These are phyloP conservation scores for Melinaea marsaeus DNA, from an alignment of 2,888 invertebrate species.

Conservation along the genomic window DNA sequence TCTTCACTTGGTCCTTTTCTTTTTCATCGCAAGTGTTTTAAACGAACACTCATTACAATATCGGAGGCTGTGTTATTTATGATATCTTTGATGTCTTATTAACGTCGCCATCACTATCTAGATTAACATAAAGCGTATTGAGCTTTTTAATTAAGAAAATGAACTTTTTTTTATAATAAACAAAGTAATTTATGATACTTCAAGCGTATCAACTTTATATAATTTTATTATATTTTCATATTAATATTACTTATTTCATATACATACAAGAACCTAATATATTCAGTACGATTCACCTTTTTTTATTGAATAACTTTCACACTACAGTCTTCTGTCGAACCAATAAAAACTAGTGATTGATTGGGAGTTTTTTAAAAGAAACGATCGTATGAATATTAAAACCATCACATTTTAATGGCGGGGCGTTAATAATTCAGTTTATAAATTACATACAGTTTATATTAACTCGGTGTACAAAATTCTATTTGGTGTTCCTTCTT, in stretches of 20 bases:
- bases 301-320: slow-evolving; percentile 40
- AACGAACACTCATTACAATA: slow-evolving; percentile 70
- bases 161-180: slow-evolving; percentile 29
- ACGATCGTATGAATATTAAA: slow-evolving; percentile 48
- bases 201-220: neutral
- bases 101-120: slow-evolving; percentile 50
- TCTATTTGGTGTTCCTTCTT: slow-evolving; percentile 21
- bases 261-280: no score
- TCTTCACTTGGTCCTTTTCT: slow-evolving; percentile 45
- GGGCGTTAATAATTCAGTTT: slow-evolving; percentile 61
- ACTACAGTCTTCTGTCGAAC: slow-evolving; percentile 47
- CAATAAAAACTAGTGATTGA: slow-evolving; percentile 64
- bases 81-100: slow-evolving; percentile 73
- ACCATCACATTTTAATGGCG: slow-evolving; percentile 56
- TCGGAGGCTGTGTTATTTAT: slow-evolving; percentile 57
- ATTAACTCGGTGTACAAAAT: slow-evolving; percentile 33
- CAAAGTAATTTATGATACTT: slow-evolving; percentile 17
- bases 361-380: slow-evolving; percentile 50
- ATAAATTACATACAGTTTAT: slow-evolving; percentile 70
- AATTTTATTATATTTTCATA: no score
- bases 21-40: slow-evolving; percentile 66
- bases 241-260: no score
- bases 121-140: slow-evolving; percentile 63
- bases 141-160: slow-evolving; percentile 54
- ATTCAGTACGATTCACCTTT: no score